Percentiles rank a stretch among this genome's conserved stretches.
These are phyloP conservation scores for Brachypodius melanocephalos DNA, from an alignment of 2,113 vertebrate genomes.

Conservation along the genomic window DNA sequence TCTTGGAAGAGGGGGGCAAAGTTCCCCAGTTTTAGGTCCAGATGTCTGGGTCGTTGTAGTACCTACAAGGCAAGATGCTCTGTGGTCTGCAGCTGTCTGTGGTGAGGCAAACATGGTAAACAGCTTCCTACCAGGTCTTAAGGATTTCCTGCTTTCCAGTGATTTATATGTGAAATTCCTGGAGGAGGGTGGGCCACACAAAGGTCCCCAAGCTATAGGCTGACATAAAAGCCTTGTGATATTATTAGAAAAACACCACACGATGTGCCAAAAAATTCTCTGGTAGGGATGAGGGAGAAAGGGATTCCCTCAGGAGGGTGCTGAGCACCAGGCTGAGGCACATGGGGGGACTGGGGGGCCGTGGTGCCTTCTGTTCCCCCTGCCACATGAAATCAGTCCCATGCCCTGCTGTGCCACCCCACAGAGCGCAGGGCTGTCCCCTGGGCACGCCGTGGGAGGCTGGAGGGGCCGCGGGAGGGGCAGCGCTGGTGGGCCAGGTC, in stretches of 20 bases:
- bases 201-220: not conserved
- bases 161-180: constrained; percentile 22
- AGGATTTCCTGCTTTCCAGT: not conserved
- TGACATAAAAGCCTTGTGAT: not conserved
- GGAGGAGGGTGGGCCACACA: not conserved
- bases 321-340: not conserved
- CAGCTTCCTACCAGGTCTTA: not conserved
- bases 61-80: not conserved
- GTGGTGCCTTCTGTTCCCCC: not conserved
- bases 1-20: not conserved
- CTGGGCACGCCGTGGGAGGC: not conserved
- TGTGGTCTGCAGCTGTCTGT: not conserved
- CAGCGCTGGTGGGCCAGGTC: not conserved
- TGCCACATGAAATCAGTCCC: accelerated
- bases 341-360: accelerated
- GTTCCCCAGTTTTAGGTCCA: not conserved
- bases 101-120: not conserved
- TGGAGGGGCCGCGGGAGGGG: accelerated
- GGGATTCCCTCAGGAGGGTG: not conserved
- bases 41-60: not conserved
- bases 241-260: not conserved
- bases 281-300: not conserved
- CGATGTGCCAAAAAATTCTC: not conserved
- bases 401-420: accelerated
- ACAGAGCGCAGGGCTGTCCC: not conserved